phyloP scores from a whole-genome alignment of 2,797 vertebrate species.

The Acipenser oxyrinchus region DNA sequence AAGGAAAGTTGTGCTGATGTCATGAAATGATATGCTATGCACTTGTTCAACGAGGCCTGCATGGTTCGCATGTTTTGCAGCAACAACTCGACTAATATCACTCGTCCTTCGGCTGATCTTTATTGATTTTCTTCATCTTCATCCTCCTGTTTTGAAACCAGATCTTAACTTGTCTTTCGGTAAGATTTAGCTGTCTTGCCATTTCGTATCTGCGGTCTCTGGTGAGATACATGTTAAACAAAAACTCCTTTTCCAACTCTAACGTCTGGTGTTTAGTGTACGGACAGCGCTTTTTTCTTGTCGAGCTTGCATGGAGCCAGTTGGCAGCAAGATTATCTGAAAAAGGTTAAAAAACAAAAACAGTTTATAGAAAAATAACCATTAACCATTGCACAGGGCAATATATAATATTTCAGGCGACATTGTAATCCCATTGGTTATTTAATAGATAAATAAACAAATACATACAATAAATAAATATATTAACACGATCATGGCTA shows the following conservation, averaged over 20 bases:
- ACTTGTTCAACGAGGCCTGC: too few relatives aligned
- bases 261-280: slow-evolving; percentile 94
- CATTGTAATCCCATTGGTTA: neutral
- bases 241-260: slow-evolving; percentile 95
- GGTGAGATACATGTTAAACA: slow-evolving; percentile 98
- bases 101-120: slow-evolving; percentile 81
- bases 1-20: too few relatives aligned
- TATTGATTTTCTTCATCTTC: slow-evolving; percentile 99
- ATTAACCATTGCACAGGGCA: too few relatives aligned
- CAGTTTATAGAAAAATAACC: neutral
- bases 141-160: slow-evolving; percentile 99
- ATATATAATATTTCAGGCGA: too few relatives aligned
- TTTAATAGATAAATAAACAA: slow-evolving; percentile 13
- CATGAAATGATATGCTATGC: too few relatives aligned
- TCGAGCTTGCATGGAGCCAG: slow-evolving; percentile 94
- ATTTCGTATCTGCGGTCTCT: slow-evolving; percentile 95
- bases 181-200: slow-evolving; percentile 85
- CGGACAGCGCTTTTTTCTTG: slow-evolving; percentile 91
- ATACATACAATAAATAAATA: slow-evolving; percentile 8
- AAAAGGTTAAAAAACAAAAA: slow-evolving; percentile 39
- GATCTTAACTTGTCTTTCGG: slow-evolving; percentile 98
- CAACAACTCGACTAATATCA: slow-evolving; percentile 33
- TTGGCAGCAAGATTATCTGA: slow-evolving; percentile 89
- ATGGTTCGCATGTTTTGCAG: too few relatives aligned
- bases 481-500: neutral